Base-by-base conservation (phyloP, 2,888 invertebrate genomes). In the Drosophila setosimentum region DNA sequence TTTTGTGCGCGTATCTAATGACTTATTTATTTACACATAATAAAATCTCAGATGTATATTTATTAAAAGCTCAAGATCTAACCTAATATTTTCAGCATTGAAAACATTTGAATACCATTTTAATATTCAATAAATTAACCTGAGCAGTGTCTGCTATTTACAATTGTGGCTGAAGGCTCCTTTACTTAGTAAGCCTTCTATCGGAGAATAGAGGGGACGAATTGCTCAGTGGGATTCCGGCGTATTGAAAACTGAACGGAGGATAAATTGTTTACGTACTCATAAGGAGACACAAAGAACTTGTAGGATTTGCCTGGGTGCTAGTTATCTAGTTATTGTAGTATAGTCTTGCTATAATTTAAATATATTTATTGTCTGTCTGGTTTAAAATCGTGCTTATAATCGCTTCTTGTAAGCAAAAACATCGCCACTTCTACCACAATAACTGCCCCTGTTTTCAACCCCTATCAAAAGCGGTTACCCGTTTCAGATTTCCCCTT, bases 351-450 rank as follows among this genome's bases (percentile, higher is more conserved):
- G 37, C 5, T 8, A 37, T 18, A 37, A 33, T 33, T 33, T 42
- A 3, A 16, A 42, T 42, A 13, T 21, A 7, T 7, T 13, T 13
- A 3, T 45, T 16, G 7, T 7, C 13, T 8, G 4, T 7, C 21
- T 45, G 18, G 7, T 16, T 11, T 1, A 11, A 11, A 5, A 11
- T 2, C n/a, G 11, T 1, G 2, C n/a, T n/a, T 10, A 10, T 2
- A 48, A 27, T 48, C 48, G 1, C n/a, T 11, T 29, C 10, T 0
- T 16, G 10, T 5, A 16, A 33, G 5, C 11, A 8, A 54, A 73
- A 67, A 74, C 62, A 73, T 74, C 58, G 68, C 50, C 1, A 0
- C 1, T 3, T 24, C 3, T 57, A 35, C 48, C 13, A 45, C 60
- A 16, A n/a, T 33, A 21, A 10, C 7, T 60, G n/a, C 13, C 13